Base-by-base conservation (phyloP, 2,797 vertebrate species). In the Gastrophryne carolinensis region DNA sequence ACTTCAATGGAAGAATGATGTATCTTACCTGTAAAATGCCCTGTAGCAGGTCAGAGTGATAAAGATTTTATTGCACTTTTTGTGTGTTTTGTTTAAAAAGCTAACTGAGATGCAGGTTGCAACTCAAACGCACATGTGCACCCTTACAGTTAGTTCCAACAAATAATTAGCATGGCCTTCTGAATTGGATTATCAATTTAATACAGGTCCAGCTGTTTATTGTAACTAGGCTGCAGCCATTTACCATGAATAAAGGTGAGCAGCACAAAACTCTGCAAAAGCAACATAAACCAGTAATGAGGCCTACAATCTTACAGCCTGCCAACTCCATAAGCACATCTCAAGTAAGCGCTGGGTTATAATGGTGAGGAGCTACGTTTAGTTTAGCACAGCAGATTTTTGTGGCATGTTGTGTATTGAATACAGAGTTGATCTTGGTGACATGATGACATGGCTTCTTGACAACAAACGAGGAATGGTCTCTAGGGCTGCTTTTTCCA, bases 401-500 rank as follows among this genome's bases (percentile, higher is more conserved):
- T 58, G 37, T 60, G 68, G 30, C 27, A 26, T 4, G 17, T 11
- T 4, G 17, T 11, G 15, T 60, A 71, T 50, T 71, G 29, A 47
- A 32, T 56, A 61, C 50, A 13, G 37, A 47, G 34, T 17, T 47
- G 53, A 41, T 58, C 30, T 67, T 32, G 39, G 34, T 50, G 30
- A 30, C n/a, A 60, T 49, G 39, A 61, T 71, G 68, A 71, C 68
- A 60, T n/a, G 4, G 32, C 30, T 29, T 27, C 60, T 19, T 49
- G 26, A 60, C 39, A 71, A 61, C 35, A 58, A 58, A 70, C 23
- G 27, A 47, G 54, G 39, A 27, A 26, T 27, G 26, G 41, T 71
- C 68, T 61, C 68, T 75, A 80, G 81, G 83, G 74, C 83, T 32
- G 79, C 79, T 68, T 58, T 79, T 81, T 87, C 81, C 82, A 86